phyloP scores from a whole-genome alignment of 2,113 vertebrate species.

The Psittacara wagleri region DNA sequence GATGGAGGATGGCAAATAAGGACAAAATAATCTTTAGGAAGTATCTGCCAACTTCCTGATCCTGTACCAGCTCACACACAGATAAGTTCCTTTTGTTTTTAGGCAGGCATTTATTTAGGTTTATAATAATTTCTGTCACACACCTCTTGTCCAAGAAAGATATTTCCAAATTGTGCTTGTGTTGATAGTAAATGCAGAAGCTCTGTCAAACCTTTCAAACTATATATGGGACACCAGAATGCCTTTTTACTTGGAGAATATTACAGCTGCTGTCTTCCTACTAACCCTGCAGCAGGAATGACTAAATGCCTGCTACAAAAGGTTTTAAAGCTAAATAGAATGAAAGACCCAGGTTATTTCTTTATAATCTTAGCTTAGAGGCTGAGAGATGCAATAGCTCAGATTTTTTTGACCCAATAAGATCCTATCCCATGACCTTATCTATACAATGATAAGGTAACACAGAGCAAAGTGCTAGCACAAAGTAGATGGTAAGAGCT shows the following conservation, averaged over 20 bases:
- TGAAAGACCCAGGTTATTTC: neutral
- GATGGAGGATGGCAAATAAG: neutral
- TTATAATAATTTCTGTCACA: neutral
- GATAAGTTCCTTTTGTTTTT: neutral
- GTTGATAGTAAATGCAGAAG: neutral
- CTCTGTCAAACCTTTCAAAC: neutral
- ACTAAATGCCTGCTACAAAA: neutral
- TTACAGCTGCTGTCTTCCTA: neutral
- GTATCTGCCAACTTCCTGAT: neutral
- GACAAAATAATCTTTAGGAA: neutral
- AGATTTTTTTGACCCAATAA: neutral
- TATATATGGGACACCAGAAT: neutral
- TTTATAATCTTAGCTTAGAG: neutral
- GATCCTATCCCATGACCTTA: neutral
- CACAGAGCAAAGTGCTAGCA: neutral
- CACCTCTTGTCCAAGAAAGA: neutral
- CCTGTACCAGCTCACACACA: neutral
- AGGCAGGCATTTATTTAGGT: neutral
- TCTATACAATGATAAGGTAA: neutral
- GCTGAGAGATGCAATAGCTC: neutral
- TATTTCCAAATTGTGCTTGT: neutral
- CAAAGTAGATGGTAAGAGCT: neutral
- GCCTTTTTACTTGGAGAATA: neutral
- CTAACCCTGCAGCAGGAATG: neutral
- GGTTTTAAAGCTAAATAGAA: neutral